Conservation (phyloP, 1,140 invertebrate species). For the Glomeris maerens region DNA sequence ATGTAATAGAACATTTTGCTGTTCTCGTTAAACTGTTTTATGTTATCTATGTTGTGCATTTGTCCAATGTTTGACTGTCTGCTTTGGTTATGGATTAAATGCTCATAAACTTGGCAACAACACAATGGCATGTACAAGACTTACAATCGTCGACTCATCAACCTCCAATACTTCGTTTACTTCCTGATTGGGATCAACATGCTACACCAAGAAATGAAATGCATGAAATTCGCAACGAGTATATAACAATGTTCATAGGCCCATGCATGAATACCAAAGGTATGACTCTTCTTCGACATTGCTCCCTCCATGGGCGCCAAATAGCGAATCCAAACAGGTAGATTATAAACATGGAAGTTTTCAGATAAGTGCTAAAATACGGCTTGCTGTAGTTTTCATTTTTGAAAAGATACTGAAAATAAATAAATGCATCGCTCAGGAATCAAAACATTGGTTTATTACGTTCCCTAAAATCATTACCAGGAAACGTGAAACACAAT, state of each 20-base stretch:
- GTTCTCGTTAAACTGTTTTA: too few relatives aligned
- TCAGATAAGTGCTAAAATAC: constrained; percentile 76
- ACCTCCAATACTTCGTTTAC: neutral
- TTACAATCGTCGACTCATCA: neutral
- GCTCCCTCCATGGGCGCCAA: constrained; percentile 64
- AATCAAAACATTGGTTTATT: neutral
- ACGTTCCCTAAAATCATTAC: neutral
- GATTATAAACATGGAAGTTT: constrained; percentile 71
- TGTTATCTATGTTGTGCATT: too few relatives aligned
- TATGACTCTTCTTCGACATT: constrained; percentile 41
- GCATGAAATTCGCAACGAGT: constrained; percentile 3
- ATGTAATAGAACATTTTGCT: too few relatives aligned
- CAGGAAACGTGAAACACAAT: neutral
- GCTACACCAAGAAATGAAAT: neutral
- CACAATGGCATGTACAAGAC: too few relatives aligned
- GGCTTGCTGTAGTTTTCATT: constrained; percentile 66
- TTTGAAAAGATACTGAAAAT: constrained; percentile 62
- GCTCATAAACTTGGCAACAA: too few relatives aligned
- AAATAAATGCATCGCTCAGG: constrained; percentile 13
- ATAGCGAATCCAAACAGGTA: constrained; percentile 68
- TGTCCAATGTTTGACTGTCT: too few relatives aligned
- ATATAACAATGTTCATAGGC: neutral
- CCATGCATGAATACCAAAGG: neutral
- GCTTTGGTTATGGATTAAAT: too few relatives aligned
- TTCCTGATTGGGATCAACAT: constrained; percentile 1